A percentile compares a stretch with the other conserved stretches of the same genome.
These are phyloP conservation scores for Andrena dorsata DNA, from an alignment of 2,888 invertebrate species.

Conservation along the genomic window DNA sequence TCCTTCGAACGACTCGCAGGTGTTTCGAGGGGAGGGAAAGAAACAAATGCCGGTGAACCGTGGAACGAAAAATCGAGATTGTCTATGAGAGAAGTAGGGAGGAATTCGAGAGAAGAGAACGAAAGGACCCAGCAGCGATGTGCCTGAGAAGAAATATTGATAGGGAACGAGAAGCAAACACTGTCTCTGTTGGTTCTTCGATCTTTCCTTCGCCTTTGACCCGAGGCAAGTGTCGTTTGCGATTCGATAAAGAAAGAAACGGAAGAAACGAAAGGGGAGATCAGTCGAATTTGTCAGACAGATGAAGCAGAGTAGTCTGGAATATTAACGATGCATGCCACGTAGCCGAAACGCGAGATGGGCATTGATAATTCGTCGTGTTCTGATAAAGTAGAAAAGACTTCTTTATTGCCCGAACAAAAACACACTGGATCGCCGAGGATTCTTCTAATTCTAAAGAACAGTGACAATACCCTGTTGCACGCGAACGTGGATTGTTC, in stretches of 20 bases:
- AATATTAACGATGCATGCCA: slow-evolving; percentile 62
- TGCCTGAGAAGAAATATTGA: not conserved
- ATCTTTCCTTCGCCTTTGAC: not conserved
- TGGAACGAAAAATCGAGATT: too few relatives aligned
- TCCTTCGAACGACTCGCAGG: not conserved
- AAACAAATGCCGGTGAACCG: not conserved
- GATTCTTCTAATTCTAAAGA: slow-evolving; percentile 20
- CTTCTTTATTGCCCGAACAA: slow-evolving; percentile 61
- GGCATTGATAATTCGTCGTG: slow-evolving; percentile 26
- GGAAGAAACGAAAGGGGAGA: not conserved
- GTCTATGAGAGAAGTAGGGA: not conserved
- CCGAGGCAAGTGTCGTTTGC: too few relatives aligned
- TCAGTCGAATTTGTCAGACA: not conserved
- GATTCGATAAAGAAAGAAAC: not conserved
- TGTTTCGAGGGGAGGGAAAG: not conserved
- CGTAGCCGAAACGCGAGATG: slow-evolving; percentile 38
- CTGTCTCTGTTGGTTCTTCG: not conserved
- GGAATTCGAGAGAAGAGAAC: not conserved
- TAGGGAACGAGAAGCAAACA: too few relatives aligned
- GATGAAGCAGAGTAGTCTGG: not conserved
- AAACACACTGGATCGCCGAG: slow-evolving; percentile 50
- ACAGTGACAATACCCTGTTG: slow-evolving; percentile 43
- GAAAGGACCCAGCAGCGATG: not conserved
- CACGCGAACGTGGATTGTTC: not conserved
- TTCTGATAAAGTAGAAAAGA: slow-evolving; percentile 58